Base-by-base conservation (phyloP, 2,888 invertebrate genomes). In the Synanthedon tipuliformis region DNA sequence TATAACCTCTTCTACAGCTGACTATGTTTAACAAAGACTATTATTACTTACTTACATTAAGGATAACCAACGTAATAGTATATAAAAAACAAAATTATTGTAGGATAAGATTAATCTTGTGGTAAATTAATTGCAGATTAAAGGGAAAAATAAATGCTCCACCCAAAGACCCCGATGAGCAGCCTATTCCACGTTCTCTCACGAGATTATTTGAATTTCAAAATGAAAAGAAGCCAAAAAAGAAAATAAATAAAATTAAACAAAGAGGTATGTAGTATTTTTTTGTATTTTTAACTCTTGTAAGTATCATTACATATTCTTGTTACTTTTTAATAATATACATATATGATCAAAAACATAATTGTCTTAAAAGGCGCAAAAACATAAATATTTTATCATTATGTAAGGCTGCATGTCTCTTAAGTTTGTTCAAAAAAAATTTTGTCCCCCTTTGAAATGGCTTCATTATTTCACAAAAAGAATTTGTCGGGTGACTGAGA, bases 101-200 rank as follows among this genome's bases (percentile, higher is more conserved):
- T 34, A 34, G 8, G 13, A 45, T 45, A n/a, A 11, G 5, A 45
- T 45, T 12, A n/a, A 45, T 45, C 15, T 8, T n/a, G 45, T 15
- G 55, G 34, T 10, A 34, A 48, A 54, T 54, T 65, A 50, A 41
- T 78, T 82, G 56, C 66, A 94, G 94, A 63, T 75, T 94, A 62
- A 91, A 91, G 69, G 87, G 89, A 41, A 92, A 93, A 76, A 92
- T 93, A 54, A 93, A 95, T 75, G 90, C 91, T 53, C 93, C 95
- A 0, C 95, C 95, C 0, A 83, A 83, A 48, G 89, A 92, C 62
- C 87, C 89, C 2, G 91, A 93, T 59, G 90, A 92, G 3, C 94
- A 95, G 72, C 90, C 91, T n/a, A 76, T 94, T 34, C 93, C 95
- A 0, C 91, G 90, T 58, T 93, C 92, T 58, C 79, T 95, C n/a